Percentiles rank a stretch among this genome's conserved stretches.
Evolutionary conservation across 2,797 vertebrate species (phyloP).

Genomic region (Atherinosoma microstoma): DNA sequence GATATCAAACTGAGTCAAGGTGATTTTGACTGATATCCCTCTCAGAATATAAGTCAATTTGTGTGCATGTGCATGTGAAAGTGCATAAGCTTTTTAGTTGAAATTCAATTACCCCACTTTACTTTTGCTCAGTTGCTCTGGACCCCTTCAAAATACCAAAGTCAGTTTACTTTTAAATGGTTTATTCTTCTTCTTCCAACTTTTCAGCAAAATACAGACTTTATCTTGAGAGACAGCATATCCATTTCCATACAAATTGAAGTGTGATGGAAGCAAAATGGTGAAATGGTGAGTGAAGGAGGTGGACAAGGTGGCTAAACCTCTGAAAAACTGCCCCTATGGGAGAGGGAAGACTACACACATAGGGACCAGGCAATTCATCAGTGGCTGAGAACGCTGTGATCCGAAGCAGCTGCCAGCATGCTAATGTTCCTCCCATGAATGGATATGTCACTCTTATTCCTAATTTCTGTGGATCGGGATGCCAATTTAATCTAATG

Average conservation of each 20-base stretch:
- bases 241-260: conserved; percentile 69
- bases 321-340: conserved; percentile 38
- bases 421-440: conserved; percentile 65
- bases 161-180: conserved; percentile 54
- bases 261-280: conserved; percentile 39
- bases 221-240: conserved; percentile 42
- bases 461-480: conserved; percentile 28
- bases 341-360: conserved; percentile 23
- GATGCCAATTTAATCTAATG: conserved; percentile 44
- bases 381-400: conserved; percentile 57
- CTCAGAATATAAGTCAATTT: neutral
- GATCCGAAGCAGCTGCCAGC: conserved; percentile 60
- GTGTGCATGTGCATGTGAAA: neutral
- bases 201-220: conserved; percentile 32
- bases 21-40: conserved; percentile 49
- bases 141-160: conserved; percentile 19
- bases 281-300: conserved; percentile 12
- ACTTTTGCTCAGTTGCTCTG: conserved; percentile 33
- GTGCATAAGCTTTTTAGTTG: neutral
- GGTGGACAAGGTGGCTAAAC: conserved; percentile 14
- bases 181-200: conserved; percentile 33
- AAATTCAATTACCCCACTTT: conserved; percentile 35
- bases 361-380: conserved; percentile 55
- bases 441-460: conserved; percentile 71
- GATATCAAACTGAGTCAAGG: conserved; percentile 53